Percentiles rank a stretch among this genome's conserved stretches.
Conservation (phyloP, 2,888 invertebrate genomes). For the Dynastes grantii region DNA sequence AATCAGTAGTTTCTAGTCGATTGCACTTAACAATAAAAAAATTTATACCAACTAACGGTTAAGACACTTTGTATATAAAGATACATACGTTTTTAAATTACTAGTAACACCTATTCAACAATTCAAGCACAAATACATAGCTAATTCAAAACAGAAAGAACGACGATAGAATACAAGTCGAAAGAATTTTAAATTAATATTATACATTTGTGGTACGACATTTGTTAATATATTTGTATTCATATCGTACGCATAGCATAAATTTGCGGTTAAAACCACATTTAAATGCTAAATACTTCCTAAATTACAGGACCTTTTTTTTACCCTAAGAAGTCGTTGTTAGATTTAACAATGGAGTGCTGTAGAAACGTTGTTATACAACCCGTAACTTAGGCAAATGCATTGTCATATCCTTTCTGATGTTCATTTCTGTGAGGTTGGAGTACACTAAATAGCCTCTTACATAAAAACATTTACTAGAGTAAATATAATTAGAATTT, state of each 20-base stretch:
- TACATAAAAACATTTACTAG: not conserved
- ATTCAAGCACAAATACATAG: not conserved
- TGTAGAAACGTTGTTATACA: not conserved
- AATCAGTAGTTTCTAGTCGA: too few relatives aligned
- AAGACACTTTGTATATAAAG: too few relatives aligned
- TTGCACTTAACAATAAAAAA: too few relatives aligned
- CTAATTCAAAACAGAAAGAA: not conserved
- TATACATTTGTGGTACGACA: not conserved
- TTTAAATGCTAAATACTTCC: conserved; percentile 33
- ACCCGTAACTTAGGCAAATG: conserved; percentile 8
- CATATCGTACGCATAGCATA: conserved; percentile 17
- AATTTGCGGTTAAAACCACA: conserved; percentile 25
- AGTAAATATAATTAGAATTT: too few relatives aligned
- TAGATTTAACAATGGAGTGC: conserved; percentile 17
- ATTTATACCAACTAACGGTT: too few relatives aligned
- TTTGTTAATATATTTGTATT: conserved; percentile 17
- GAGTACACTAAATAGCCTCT: not conserved
- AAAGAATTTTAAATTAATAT: conserved; percentile 8
- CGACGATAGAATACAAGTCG: not conserved
- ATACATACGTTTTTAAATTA: too few relatives aligned
- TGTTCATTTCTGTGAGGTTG: not conserved
- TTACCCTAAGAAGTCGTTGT: conserved; percentile 16
- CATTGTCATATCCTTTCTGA: conserved; percentile 4
- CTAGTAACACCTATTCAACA: not conserved
- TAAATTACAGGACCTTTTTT: conserved; percentile 19